A percentile compares a stretch with the other conserved stretches of the same genome.
Conservation (phyloP, 2,797 vertebrate species). For the Toxotes lorentzi region DNA sequence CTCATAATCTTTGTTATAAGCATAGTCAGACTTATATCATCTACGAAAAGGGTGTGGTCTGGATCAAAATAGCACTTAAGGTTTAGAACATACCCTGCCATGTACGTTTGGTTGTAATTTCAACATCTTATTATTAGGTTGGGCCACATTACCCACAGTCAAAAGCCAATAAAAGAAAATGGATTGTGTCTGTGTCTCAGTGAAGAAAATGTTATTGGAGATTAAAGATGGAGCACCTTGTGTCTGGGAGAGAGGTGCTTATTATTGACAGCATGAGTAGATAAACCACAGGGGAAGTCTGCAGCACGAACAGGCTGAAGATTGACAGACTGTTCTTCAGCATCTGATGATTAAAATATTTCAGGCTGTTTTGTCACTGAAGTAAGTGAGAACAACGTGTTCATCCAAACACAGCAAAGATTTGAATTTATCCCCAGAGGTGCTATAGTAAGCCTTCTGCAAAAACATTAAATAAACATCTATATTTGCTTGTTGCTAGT, state of each 20-base stretch:
- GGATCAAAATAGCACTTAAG: not conserved
- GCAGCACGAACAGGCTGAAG: conserved; percentile 24
- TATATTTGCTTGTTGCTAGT: not conserved
- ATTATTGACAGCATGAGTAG: conserved; percentile 48
- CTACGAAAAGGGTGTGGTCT: not conserved
- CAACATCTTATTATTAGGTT: not conserved
- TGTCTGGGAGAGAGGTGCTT: conserved; percentile 33
- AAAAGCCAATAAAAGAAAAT: conserved; percentile 47
- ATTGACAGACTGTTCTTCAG: conserved; percentile 9
- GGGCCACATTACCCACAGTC: conserved; percentile 6
- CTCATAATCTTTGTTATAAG: not conserved
- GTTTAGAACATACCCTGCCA: not conserved
- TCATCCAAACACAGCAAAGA: not conserved
- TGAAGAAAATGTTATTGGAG: conserved; percentile 27
- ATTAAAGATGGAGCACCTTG: conserved; percentile 13
- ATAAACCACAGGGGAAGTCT: conserved; percentile 48
- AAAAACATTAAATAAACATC: not conserved
- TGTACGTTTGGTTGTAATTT: conserved; percentile 6
- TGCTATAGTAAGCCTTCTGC: not conserved
- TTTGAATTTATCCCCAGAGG: not conserved
- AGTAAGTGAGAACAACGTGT: not conserved
- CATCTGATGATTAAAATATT: conserved; percentile 34
- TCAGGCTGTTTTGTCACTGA: conserved; percentile 24
- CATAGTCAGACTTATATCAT: not conserved
- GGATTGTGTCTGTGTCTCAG: conserved; percentile 31